Evolutionary conservation across 2,888 invertebrate genomes (phyloP), one percentile per base, ranked within the genome.

Genomic region (Andrena flavipes): DNA sequence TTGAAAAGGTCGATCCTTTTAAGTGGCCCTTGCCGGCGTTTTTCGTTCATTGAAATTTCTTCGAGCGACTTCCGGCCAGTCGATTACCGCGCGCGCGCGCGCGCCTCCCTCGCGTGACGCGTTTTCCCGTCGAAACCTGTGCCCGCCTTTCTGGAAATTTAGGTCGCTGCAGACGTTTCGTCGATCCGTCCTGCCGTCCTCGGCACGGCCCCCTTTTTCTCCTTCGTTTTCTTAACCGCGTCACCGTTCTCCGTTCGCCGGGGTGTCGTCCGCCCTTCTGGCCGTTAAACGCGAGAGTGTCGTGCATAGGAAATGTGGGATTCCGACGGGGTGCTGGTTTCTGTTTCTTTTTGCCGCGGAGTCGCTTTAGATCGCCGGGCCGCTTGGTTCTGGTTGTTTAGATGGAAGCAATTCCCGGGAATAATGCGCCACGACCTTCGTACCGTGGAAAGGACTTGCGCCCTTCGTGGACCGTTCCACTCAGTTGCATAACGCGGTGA

Each of bases 1-100:
- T 93, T 93, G 93, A 92, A 91, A 93, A 93, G 93, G 91, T 93
- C 92, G 92, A 92, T 92, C 91, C 89, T 93, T 93, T 93, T 92
- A 92, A 92, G 84, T 88, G 90, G 89, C 90, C 91, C 91, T 92
- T 92, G 87, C 87, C 88, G 87, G 88, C 90, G 90, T 92, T 92
- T 92, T 91, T 89, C 91, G 91, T 92, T 92, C 91, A 93, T 92
- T 91, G 90, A 91, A 91, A 92, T 92, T 91, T 91, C 90, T 90
- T 91, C 86, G 87, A 60, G 62, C 72, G 30, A 86, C 86, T 86
- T 89, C 88, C 88, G 88, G 81, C 84, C 84, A 85, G 51, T 42
- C 80, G 64, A 82, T 84, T 85, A 86, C 62, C 26, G 26, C 26
- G 26, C 10, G 35, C 35, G 35, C 69, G 5, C 62, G 33, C 56